A percentile compares a stretch with the other conserved stretches of the same genome.
Evolutionary conservation across 2,888 invertebrate species (phyloP).

Genomic region (Sthenelais limicola): DNA sequence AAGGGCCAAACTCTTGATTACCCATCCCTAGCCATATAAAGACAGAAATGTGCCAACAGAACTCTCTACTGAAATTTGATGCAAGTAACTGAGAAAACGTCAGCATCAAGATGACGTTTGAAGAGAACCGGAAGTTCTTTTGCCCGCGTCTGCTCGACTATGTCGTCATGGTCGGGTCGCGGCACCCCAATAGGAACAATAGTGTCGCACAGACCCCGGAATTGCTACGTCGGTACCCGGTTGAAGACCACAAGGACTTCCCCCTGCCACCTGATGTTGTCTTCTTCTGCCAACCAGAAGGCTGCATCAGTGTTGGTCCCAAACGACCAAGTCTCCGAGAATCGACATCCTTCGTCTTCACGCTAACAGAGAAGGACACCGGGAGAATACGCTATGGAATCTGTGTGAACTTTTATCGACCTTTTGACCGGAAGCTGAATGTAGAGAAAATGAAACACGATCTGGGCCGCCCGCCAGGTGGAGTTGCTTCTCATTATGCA

Average conservation of each 20-base stretch:
- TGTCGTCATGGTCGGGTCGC: slow-evolving; percentile 95
- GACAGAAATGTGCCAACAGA: neutral
- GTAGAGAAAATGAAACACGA: slow-evolving; percentile 30
- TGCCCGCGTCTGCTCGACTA: slow-evolving; percentile 85
- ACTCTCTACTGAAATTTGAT: neutral
- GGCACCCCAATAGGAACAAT: slow-evolving; percentile 76
- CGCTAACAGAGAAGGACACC: slow-evolving; percentile 98
- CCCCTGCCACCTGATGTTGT: slow-evolving; percentile 98
- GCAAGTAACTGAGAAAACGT: neutral
- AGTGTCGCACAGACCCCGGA: slow-evolving; percentile 86
- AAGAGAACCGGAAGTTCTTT: slow-evolving; percentile 69
- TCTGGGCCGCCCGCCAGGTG: slow-evolving; percentile 9
- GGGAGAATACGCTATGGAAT: slow-evolving; percentile 87
- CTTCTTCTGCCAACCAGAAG: slow-evolving; percentile 99
- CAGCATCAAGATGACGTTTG: slow-evolving; percentile 14
- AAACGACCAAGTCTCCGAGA: slow-evolving; percentile 81
- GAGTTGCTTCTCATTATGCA: slow-evolving; percentile 1
- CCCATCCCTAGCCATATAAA: neutral
- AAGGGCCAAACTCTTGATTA: too few species aligned
- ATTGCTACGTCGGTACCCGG: slow-evolving; percentile 90
- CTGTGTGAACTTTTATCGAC: slow-evolving; percentile 98
- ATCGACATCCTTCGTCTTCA: slow-evolving; percentile 97
- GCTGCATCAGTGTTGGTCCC: slow-evolving; percentile 90
- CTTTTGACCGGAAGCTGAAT: slow-evolving; percentile 75
- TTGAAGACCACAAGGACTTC: slow-evolving; percentile 97